These are phyloP conservation scores for Cheumatopsyche charites DNA, from an alignment of 1,140 invertebrate genomes.

Conservation along the genomic window DNA sequence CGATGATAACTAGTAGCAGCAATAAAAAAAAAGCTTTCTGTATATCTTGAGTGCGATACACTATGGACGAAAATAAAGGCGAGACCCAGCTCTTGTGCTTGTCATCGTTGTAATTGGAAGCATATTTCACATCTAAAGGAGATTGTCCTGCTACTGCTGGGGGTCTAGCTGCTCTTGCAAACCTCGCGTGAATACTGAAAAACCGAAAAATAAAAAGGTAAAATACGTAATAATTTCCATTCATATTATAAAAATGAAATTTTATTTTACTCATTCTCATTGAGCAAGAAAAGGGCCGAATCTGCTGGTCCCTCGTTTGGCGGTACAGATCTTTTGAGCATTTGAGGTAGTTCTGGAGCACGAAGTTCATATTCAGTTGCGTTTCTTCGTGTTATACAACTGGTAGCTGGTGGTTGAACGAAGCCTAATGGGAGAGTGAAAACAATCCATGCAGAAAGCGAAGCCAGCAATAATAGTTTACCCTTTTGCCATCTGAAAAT, in stretches of 20 bases:
- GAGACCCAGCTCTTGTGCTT: slow-evolving; percentile 82
- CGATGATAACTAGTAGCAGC: slow-evolving; percentile 89
- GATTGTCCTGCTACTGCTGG: slow-evolving; percentile 44
- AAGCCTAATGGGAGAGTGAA: slow-evolving; percentile 96
- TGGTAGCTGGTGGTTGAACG: slow-evolving; percentile 89
- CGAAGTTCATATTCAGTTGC: slow-evolving; percentile 66
- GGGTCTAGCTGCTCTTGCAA: slow-evolving; percentile 31
- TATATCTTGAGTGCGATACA: slow-evolving; percentile 86
- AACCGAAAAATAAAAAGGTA: not conserved
- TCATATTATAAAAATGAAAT: not conserved
- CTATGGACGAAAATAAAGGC: slow-evolving; percentile 91
- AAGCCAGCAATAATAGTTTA: slow-evolving; percentile 87
- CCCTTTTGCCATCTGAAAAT: slow-evolving; percentile 77
- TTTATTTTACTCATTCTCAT: slow-evolving; percentile 35
- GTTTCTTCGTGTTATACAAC: slow-evolving; percentile 82
- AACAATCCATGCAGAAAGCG: slow-evolving; percentile 92
- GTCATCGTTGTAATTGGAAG: slow-evolving; percentile 81
- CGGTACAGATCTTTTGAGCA: slow-evolving; percentile 51
- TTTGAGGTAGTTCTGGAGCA: slow-evolving; percentile 54
- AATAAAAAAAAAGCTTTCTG: slow-evolving; percentile 96
- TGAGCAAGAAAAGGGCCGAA: slow-evolving; percentile 36
- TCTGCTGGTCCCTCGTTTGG: slow-evolving; percentile 32
- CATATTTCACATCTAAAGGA: slow-evolving; percentile 78
- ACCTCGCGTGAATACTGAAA: slow-evolving; percentile 33
- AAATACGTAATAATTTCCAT: not conserved